Base-by-base conservation (phyloP, 2,797 vertebrate species). In the Fundulus diaphanus region DNA sequence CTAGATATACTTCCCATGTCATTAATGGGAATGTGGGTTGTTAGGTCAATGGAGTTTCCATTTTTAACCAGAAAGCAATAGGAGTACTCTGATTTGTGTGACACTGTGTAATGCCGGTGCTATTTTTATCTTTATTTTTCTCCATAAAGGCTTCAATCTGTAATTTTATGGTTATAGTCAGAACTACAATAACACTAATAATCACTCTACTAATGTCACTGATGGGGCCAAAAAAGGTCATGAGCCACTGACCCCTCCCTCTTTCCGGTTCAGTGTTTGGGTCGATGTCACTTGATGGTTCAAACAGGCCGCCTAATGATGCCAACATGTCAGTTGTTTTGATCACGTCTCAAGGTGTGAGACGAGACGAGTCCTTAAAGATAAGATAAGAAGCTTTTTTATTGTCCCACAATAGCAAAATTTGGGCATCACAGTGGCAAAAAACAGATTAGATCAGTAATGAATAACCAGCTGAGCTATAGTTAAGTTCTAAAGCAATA, bases 1-100 rank as follows among this genome's bases (percentile, higher is more conserved):
- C 68, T 68, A 71, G 78, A 70, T 46, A 68, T 78, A 24, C 44
- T 65, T 33, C 72, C 74, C 7, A n/a, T 65, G 27, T n/a, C 33
- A 7, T 31, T 33, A 5, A 1, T 0, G 70, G 78, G 61, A 63
- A 70, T 68, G 44, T 33, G 29, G 40, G 40, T 40, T 52, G 71
- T 77, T 48, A 16, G 65, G 80, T 78, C 70, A 31, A 0, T 16
- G 59, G 31, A 18, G 44, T 72, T 68, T 77, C 72, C 70, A 65
- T 77, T 86, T 83, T 57, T 74, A 83, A 37, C 22, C 67, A 65
- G 15, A 80, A 8, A 35, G 49, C 42, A 59, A 56, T 31, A 22
- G 20, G 35, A 59, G 69, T 3, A 15, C 2, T 63, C 49, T 73
- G 42, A 7, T 44, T 35, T 2, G 3, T 27, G 29, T 54, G 54